These are phyloP conservation scores for Steinernema khuongi DNA, from an alignment of 1,140 invertebrate genomes.

Conservation along the genomic window DNA sequence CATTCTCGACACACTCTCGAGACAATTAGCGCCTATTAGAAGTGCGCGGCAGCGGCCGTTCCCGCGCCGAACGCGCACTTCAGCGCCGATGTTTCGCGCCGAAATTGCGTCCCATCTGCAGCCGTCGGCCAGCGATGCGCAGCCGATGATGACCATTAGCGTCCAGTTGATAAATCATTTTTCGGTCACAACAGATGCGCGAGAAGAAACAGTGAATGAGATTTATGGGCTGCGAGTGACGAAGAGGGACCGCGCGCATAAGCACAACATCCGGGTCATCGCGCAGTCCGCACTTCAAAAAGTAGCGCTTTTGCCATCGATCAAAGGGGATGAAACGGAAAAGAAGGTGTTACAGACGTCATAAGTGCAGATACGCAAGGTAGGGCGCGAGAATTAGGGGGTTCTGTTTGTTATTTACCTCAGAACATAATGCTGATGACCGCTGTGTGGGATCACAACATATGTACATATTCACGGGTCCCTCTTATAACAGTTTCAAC, in stretches of 20 bases:
- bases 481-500: no score
- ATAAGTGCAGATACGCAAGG: no score
- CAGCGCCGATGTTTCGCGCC: no score
- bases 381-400: no score
- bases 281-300: constrained; percentile 11
- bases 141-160: neutral
- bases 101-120: constrained; percentile 11
- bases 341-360: no score
- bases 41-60: no score
- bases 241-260: neutral
- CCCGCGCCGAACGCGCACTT: no score
- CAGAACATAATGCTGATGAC: no score
- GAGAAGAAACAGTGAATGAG: constrained; percentile 6
- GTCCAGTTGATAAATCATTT: constrained; percentile 7
- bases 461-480: no score
- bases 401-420: no score
- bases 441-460: no score
- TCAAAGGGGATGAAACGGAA: no score
- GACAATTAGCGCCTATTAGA: constrained; percentile 1
- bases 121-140: neutral
- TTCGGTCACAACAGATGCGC: constrained; percentile 12
- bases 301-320: neutral
- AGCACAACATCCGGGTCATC: constrained; percentile 12
- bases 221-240: neutral
- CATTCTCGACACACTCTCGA: neutral